Conservation (phyloP, 2,888 invertebrate genomes). For the Drosophila pseudotakahashii region DNA sequence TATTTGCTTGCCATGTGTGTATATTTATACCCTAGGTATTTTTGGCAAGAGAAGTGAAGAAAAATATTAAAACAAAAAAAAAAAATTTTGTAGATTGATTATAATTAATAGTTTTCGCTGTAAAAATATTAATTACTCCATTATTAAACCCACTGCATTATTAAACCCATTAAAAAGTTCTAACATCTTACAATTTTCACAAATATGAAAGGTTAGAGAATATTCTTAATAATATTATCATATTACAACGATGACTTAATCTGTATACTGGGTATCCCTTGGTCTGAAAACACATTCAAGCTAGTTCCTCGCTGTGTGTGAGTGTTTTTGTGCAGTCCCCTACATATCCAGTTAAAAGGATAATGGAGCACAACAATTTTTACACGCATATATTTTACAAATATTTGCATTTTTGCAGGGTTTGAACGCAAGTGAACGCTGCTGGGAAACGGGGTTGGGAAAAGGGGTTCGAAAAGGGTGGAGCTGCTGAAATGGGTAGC, state of each 20-base stretch:
- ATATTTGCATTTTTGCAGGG: slow-evolving; percentile 77
- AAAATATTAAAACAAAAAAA: neutral
- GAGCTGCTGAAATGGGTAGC: neutral
- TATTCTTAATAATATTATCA: too few species aligned
- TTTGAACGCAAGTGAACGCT: slow-evolving; percentile 66
- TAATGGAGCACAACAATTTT: slow-evolving; percentile 81
- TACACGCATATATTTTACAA: slow-evolving; percentile 81
- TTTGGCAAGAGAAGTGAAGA: neutral
- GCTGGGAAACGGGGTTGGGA: slow-evolving; percentile 21
- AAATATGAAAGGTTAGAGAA: too few species aligned
- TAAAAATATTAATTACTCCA: too few species aligned
- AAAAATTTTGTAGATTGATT: neutral
- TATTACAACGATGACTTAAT: too few species aligned
- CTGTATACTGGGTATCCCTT: neutral
- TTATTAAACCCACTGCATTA: too few species aligned
- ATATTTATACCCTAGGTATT: slow-evolving; percentile 12
- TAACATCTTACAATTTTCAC: too few species aligned
- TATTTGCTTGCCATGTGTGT: slow-evolving; percentile 62
- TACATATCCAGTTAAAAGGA: slow-evolving; percentile 80
- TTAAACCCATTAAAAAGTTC: too few species aligned
- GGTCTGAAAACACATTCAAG: neutral
- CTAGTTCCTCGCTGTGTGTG: slow-evolving; percentile 5
- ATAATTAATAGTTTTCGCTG: too few species aligned
- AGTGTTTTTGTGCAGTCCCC: slow-evolving; percentile 48
- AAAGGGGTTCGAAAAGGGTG: slow-evolving; percentile 3